Base-by-base conservation (phyloP, 2,113 vertebrate genomes). In the Tenrec ecaudatus region DNA sequence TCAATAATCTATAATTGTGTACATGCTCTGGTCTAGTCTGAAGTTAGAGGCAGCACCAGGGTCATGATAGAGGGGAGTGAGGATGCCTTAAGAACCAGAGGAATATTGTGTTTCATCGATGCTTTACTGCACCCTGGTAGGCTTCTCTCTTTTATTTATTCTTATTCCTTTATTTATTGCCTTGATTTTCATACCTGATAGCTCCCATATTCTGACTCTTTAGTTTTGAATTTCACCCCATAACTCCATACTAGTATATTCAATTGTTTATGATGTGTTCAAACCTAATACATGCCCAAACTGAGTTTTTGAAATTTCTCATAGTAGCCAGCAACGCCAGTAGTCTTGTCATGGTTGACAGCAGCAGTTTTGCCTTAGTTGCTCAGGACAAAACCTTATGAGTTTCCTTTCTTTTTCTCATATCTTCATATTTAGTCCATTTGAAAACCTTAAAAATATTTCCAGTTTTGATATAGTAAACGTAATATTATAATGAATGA, bases 401-500 rank as follows among this genome's bases (percentile, higher is more conserved):
- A n/a, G 83, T 53, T 31, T 69, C 25, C 11, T 76, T 25, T 87
- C 11, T 78, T 94, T 81, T 60, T n/a, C 64, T 89, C 62, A 71
- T 53, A 76, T 87, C 68, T 78, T 20, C 25, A 58, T 47, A 64
- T 79, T 33, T 60, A 62, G 47, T 68, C 76, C 25, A 36, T 83
- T 31, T 60, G 33, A 25, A 88, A 91, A 64, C 60, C 78, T 25
- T 91, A 16, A 83, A 15, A 53, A 43, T 36, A 64, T 25, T 83
- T 83, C 27, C 78, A 64, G n/a, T 94, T 91, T 88, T 17, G 15
- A 16, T 38, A 83, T 91, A 76, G 69, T 82, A 82, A 91, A 94
- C 82, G 6, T 71, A 71, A 76, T 36, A 3, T 81, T 77, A 47
- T 1, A 17, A 12, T 58, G 43, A 91, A 78, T 62, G 25, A 82